phyloP scores from a whole-genome alignment of 2,888 invertebrate species.

The Ophion costatus region DNA sequence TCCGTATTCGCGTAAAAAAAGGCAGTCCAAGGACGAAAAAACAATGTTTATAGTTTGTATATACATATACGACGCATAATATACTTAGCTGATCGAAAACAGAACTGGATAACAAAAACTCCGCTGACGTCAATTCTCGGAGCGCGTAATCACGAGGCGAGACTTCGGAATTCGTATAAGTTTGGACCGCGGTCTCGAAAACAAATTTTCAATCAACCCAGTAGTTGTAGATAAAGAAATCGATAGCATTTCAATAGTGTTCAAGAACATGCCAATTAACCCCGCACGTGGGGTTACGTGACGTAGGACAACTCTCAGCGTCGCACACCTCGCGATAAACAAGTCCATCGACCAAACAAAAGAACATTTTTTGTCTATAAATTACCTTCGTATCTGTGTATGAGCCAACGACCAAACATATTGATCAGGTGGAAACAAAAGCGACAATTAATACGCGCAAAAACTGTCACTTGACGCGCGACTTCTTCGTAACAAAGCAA shows the following conservation, averaged over 20 bases:
- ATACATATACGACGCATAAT: background rate
- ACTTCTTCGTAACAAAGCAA: background rate
- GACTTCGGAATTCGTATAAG: background rate
- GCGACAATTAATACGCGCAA: background rate
- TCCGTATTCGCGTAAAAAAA: background rate
- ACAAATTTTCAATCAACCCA: slow-evolving; percentile 1
- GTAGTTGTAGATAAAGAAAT: background rate
- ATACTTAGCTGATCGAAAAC: background rate
- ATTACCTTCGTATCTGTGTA: background rate
- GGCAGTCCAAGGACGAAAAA: background rate
- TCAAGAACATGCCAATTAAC: background rate
- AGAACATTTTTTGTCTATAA: background rate
- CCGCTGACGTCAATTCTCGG: background rate
- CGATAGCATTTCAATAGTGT: background rate
- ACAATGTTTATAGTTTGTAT: background rate
- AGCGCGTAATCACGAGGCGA: background rate
- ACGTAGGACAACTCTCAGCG: background rate
- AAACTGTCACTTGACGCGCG: background rate
- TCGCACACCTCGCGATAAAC: background rate
- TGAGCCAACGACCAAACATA: background rate
- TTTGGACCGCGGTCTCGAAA: background rate
- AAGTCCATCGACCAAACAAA: background rate
- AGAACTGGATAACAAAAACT: background rate
- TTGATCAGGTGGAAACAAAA: background rate
- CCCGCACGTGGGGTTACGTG: background rate